A percentile compares a stretch with the other conserved stretches of the same genome.
These are phyloP conservation scores for Pao palembangensis DNA, from an alignment of 2,113 vertebrate species.

Conservation along the genomic window DNA sequence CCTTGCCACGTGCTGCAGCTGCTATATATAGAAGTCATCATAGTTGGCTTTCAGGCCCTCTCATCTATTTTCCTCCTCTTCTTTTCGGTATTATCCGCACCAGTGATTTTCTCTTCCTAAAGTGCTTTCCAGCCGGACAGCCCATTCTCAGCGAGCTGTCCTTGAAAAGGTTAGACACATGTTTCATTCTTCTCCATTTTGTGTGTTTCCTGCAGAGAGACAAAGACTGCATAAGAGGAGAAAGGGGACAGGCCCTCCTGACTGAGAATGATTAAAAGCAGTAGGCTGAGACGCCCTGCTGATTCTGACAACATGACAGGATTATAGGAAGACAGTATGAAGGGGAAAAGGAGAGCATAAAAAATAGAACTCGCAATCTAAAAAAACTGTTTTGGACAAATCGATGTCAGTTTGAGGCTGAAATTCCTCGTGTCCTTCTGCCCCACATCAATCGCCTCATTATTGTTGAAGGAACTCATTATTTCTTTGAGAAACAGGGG, in stretches of 20 bases:
- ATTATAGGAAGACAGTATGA: slow-evolving; percentile 56
- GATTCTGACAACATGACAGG: slow-evolving; percentile 64
- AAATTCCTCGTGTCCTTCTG: slow-evolving; percentile 37
- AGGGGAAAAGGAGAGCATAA: slow-evolving; percentile 16
- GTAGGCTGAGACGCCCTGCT: slow-evolving; percentile 63
- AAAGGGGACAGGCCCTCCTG: slow-evolving; percentile 32
- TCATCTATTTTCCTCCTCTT: slow-evolving; percentile 62
- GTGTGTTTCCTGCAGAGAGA: slow-evolving; percentile 36
- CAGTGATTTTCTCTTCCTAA: slow-evolving; percentile 75
- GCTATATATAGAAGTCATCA: slow-evolving; percentile 76
- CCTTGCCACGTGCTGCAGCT: slow-evolving; percentile 46
- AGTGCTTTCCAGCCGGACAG: slow-evolving; percentile 69
- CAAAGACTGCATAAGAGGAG: slow-evolving; percentile 3
- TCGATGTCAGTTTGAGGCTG: slow-evolving; percentile 46
- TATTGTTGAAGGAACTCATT: slow-evolving; percentile 65
- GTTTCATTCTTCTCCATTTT: slow-evolving; percentile 71
- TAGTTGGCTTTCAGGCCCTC: slow-evolving; percentile 64
- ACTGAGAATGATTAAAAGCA: slow-evolving; percentile 75
- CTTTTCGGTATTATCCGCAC: slow-evolving; percentile 75
- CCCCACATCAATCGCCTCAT: slow-evolving; percentile 53
- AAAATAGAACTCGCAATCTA: slow-evolving; percentile 22
- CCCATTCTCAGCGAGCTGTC: slow-evolving; percentile 54
- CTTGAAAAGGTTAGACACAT: slow-evolving; percentile 71
- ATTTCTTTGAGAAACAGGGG: slow-evolving; percentile 59
- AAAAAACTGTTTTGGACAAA: slow-evolving; percentile 47